Evolutionary conservation across 2,113 vertebrate genomes (phyloP).

Genomic region (Eira barbara): DNA sequence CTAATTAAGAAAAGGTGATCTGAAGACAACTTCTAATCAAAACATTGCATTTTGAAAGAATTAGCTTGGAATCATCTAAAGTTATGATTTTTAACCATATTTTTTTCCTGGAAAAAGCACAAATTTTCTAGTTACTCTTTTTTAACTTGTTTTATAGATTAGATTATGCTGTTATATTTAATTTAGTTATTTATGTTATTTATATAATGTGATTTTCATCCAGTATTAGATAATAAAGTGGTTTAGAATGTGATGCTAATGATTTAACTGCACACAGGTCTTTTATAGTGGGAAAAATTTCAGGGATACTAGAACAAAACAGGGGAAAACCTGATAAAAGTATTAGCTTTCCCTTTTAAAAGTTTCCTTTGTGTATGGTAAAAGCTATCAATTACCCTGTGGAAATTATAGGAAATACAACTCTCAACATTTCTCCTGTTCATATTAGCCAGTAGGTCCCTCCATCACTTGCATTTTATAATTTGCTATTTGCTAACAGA

Average conservation of each 20-base stretch:
- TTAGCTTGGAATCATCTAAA: not conserved
- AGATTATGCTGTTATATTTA: not conserved
- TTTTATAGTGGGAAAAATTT: not conserved
- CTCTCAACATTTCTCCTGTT: not conserved
- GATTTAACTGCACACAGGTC: not conserved
- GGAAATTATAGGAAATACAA: not conserved
- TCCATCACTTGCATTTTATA: not conserved
- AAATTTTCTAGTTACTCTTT: not conserved
- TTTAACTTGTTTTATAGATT: not conserved
- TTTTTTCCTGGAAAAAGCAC: not conserved
- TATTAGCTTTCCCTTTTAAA: not conserved
- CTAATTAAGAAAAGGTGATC: not conserved
- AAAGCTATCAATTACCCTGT: not conserved
- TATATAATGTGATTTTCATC: not conserved
- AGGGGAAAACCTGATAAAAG: not conserved
- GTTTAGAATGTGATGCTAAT: not conserved
- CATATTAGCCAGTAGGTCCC: not conserved
- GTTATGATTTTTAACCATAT: not conserved
- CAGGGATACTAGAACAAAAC: not conserved
- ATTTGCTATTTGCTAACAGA: not conserved
- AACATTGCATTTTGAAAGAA: not conserved
- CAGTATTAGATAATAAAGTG: not conserved
- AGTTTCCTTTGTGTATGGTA: not conserved
- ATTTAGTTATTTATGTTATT: not conserved
- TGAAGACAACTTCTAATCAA: not conserved